Evolutionary conservation across 2,888 invertebrate species (phyloP), one percentile per base, ranked within the genome.

Genomic region (Pachymerium ferrugineum): DNA sequence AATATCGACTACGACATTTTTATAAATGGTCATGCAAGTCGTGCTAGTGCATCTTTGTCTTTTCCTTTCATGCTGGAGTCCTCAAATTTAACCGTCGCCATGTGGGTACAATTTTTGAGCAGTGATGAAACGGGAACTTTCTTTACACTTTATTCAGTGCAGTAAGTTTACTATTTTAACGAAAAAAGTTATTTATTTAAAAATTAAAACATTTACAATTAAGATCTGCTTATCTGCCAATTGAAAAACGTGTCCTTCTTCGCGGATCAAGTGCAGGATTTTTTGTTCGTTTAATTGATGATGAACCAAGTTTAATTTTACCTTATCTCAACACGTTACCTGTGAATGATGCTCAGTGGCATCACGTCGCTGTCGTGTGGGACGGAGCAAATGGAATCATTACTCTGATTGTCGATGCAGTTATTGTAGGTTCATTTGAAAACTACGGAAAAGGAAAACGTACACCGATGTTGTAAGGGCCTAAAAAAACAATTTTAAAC

Each of bases 1-100:
- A 95, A 95, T 84, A 93, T 95, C n/a, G 95, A 97, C 83, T 98
- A 97, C 82, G 97, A 98, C 81, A 85, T 98, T 10, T 94, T 93
- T 87, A 96, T 98, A 84, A 93, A 94, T 80, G 95, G 97, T 81
- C 83, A 84, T 70, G 89, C 92, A 68, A 86, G 91, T 14, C 89
- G 94, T 14, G 94, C 95, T 76, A 93, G 93, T 78, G 97, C 97
- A 3, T 91, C 94, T 28, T 91, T 97, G 84, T 89, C 94, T 14
- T 92, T 97, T 80, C 97, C 97, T 73, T 95, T 97, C 84, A 89
- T 89, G 78, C 80, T 86, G 10, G 90, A 90, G 14, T 88, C 89
- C 3, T 87, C 77, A 1, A 91, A 93, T 79, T 83, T 97, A 31
- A 94, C 96, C 0, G 87, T 98, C 73, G 94, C 93, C 19, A 88